Conservation (phyloP, 2,113 vertebrate species). For the Oenanthe oenanthe region DNA sequence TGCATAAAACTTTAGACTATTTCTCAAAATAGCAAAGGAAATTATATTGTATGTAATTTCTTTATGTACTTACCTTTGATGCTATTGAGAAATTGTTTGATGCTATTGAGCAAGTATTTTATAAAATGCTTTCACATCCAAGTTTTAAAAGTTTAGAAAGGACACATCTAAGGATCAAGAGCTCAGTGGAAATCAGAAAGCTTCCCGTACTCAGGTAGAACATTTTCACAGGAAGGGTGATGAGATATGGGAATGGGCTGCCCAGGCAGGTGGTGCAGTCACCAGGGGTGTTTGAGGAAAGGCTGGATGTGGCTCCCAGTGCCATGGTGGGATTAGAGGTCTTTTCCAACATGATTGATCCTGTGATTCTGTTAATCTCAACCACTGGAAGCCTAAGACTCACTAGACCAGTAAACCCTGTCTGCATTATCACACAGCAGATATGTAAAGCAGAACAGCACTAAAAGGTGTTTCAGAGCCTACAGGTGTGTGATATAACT, state of each 20-base stretch:
- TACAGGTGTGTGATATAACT: neutral
- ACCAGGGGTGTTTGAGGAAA: neutral
- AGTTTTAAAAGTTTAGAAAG: neutral
- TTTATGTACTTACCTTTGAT: neutral
- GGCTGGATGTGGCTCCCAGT: neutral
- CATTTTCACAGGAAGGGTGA: neutral
- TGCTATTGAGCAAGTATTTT: neutral
- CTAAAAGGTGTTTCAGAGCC: neutral
- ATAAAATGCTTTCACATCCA: neutral
- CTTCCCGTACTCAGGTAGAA: neutral
- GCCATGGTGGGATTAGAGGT: neutral
- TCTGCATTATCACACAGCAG: neutral
- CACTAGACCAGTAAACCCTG: neutral
- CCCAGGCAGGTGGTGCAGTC: neutral
- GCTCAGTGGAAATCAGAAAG: neutral
- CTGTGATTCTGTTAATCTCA: neutral
- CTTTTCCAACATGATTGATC: neutral
- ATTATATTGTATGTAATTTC: neutral
- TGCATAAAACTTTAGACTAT: neutral
- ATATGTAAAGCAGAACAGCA: neutral
- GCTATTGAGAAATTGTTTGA: neutral
- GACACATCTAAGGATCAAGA: neutral
- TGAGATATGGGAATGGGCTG: neutral
- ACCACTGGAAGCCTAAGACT: neutral
- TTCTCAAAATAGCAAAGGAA: neutral